Evolutionary conservation across 2,888 invertebrate species (phyloP).

Genomic region (Clivina fossor): DNA sequence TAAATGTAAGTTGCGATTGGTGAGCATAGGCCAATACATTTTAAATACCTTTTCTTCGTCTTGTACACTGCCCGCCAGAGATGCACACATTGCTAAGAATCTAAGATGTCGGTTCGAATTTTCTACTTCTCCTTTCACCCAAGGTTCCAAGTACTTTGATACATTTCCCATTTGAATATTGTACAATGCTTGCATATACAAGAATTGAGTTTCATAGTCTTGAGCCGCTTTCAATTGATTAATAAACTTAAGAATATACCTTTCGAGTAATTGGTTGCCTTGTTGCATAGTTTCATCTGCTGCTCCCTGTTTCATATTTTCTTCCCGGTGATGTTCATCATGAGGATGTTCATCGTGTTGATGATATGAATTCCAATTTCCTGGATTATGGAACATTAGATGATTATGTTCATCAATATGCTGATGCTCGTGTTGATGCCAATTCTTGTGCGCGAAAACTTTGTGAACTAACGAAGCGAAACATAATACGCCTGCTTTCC

Average conservation of each 20-base stretch:
- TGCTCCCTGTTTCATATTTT: constrained; percentile 1
- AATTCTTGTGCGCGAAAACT: constrained; percentile 40
- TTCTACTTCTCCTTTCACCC: constrained; percentile 49
- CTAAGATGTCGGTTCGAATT: constrained; percentile 48
- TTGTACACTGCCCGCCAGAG: constrained; percentile 44
- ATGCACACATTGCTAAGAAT: constrained; percentile 52
- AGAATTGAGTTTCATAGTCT: constrained; percentile 49
- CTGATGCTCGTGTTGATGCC: constrained; percentile 23
- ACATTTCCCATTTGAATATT: constrained; percentile 53
- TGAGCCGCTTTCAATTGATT: constrained; percentile 43
- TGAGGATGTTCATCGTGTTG: not conserved
- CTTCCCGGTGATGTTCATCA: constrained; percentile 7
- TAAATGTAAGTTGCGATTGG: constrained; percentile 50
- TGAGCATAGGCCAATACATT: constrained; percentile 55
- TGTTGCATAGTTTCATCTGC: constrained; percentile 28
- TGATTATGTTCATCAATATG: constrained; percentile 2
- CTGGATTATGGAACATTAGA: not conserved
- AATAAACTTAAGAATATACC: constrained; percentile 43
- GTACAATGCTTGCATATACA: constrained; percentile 53
- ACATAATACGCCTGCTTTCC: constrained; percentile 51
- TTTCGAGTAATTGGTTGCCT: constrained; percentile 38
- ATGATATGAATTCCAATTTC: constrained; percentile 21
- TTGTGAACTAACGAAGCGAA: constrained; percentile 53
- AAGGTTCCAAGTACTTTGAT: constrained; percentile 50
- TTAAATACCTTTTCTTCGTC: constrained; percentile 45